Evolutionary conservation across 2,888 invertebrate genomes (phyloP).

Genomic region (Rhagophthalmus giganteus): DNA sequence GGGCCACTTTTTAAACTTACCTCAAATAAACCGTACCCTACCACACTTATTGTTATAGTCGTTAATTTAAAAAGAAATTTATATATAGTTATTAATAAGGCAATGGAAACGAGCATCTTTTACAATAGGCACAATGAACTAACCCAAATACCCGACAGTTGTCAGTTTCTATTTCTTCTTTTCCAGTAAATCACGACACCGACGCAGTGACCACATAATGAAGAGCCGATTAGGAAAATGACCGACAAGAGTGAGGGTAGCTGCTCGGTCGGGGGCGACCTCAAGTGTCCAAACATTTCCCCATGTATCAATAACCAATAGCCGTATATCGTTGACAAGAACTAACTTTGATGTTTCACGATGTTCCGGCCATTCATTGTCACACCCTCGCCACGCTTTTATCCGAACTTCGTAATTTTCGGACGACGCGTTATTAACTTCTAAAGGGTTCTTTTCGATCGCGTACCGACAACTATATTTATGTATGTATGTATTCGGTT

Average conservation of each 20-base stretch:
- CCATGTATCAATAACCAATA: constrained; percentile 32
- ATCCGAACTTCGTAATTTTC: constrained; percentile 21
- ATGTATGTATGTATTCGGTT: no score
- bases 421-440: constrained; percentile 7
- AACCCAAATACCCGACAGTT: no score
- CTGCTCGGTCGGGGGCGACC: constrained; percentile 38
- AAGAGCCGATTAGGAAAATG: constrained; percentile 25
- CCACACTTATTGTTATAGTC: no score
- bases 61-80: no score
- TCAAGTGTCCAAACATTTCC: constrained; percentile 41
- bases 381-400: constrained; percentile 30
- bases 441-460: constrained; percentile 4
- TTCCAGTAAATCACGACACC: constrained; percentile 18
- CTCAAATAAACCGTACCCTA: no score
- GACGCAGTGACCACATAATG: constrained; percentile 25
- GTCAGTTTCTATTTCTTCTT: no score
- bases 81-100: no score
- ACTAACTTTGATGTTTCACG: constrained; percentile 18
- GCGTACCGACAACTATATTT: no score
- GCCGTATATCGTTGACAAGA: constrained; percentile 19
- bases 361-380: constrained; percentile 21
- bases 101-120: constrained; percentile 1
- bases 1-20: constrained; percentile 16
- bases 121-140: no score
- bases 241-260: constrained; percentile 32